Base-by-base conservation (phyloP, 1,140 invertebrate species). In the Acyrthosiphon pisum region DNA sequence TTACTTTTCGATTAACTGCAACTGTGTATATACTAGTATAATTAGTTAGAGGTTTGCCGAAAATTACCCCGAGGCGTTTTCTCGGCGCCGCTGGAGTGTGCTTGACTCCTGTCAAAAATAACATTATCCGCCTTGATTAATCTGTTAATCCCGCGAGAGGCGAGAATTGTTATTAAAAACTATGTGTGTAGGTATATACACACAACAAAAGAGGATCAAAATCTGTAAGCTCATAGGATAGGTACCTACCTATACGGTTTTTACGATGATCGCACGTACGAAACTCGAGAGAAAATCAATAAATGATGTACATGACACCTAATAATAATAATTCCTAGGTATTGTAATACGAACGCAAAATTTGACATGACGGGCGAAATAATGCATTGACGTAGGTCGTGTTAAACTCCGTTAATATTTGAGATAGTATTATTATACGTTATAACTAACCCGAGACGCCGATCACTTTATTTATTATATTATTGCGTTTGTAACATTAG, bases 41-140 rank as follows among this genome's bases (percentile, higher is more conserved):
- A 87, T 87, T 48, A 87, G 83, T 44, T 44, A 30, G 86, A 87
- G 30, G 11, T 87, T 87, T 20, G 44, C 23, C 30, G 46, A 48
- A 87, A 44, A 46, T 86, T 86, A 44, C 44, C 46, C n/a, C 44
- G 44, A 48, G 18, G 86, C 20, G 2, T 7, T 87, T 87, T 22
- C 18, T 22, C 18, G 11, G 14, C 44, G 84, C 8, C 23, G 22
- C 6, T 3, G 23, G 86, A 46, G 84, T n/a, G 84, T 44, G 26
- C 23, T 48, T 48, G 86, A 87, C 86, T 48, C 11, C 86, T 46
- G 86, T 87, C 86, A 87, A 87, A 87, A 48, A 48, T 87, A 87
- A 87, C 44, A 46, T 50, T n/a, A n/a, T 46, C 46, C 86, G 44
- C 46, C 11, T 84, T n/a, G 86, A 87, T 87, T 48, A 48, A 87